Conservation (phyloP, 1,140 invertebrate species). For the Pachypeltis micranthus region DNA sequence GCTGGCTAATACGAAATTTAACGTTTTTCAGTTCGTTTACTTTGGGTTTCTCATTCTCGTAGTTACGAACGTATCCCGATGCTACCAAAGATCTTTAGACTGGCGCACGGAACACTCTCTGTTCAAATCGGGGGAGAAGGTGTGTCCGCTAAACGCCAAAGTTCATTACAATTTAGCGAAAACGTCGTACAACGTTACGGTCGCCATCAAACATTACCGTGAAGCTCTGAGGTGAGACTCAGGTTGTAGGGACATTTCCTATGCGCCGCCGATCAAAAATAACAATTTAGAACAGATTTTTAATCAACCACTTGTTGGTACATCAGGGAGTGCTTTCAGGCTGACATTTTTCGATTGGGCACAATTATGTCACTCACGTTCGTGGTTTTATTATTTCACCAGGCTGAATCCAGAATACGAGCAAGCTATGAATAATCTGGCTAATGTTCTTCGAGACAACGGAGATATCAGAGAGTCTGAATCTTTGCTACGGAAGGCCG, state of each 20-base stretch:
- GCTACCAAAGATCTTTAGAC: conserved; percentile 56
- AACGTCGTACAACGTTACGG: conserved; percentile 38
- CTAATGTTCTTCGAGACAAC: conserved; percentile 76
- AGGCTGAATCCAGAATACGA: conserved; percentile 82
- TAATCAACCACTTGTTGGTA: no score
- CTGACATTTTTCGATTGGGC: no score
- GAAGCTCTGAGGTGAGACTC: conserved; percentile 60
- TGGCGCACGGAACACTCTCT: conserved; percentile 66
- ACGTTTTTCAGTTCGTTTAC: conserved; percentile 22
- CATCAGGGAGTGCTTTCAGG: no score
- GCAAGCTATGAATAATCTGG: conserved; percentile 95
- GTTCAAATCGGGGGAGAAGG: conserved; percentile 55
- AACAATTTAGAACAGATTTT: no score
- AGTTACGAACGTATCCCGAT: conserved; percentile 46
- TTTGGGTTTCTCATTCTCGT: conserved; percentile 36
- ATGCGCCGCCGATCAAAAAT: background rate
- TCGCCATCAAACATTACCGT: conserved; percentile 64
- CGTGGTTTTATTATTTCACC: conserved; percentile 25
- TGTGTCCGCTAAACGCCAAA: conserved; percentile 85
- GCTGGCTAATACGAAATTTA: conserved; percentile 5
- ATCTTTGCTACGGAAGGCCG: conserved; percentile 56
- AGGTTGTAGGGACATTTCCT: no score
- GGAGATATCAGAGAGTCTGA: conserved; percentile 63
- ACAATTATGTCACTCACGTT: background rate
- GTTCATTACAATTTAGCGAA: conserved; percentile 94